Conservation (phyloP, 1,140 invertebrate species). For the Pseudomyrmex cubaensis region DNA sequence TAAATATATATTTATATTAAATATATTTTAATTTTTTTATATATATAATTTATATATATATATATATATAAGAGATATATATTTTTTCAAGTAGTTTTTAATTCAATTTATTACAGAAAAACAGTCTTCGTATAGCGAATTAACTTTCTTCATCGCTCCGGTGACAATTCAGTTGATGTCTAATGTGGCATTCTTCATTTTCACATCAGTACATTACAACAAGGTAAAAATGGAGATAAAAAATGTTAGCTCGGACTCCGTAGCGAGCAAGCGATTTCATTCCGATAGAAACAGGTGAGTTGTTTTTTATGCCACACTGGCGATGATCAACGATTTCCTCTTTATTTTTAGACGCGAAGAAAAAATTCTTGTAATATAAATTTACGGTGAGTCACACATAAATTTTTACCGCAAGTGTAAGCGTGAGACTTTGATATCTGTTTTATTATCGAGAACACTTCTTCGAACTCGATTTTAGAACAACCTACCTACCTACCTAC, state of each 20-base stretch:
- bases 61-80: neutral
- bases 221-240: slow-evolving; percentile 90
- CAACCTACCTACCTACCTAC: neutral
- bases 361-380: slow-evolving; percentile 19
- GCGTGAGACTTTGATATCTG: neutral
- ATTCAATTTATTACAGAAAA: slow-evolving; percentile 32
- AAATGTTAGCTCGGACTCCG: slow-evolving; percentile 85
- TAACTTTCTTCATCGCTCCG: slow-evolving; percentile 88
- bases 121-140: slow-evolving; percentile 59
- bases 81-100: neutral
- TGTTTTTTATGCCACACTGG: slow-evolving; percentile 1
- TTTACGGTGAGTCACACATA: neutral
- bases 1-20: too few species aligned
- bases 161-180: slow-evolving; percentile 87
- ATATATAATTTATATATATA: too few species aligned
- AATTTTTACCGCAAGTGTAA: neutral
- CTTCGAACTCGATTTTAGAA: neutral
- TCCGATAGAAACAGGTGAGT: slow-evolving; percentile 88
- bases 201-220: slow-evolving; percentile 88
- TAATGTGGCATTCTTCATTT: slow-evolving; percentile 89
- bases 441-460: neutral
- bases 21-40: too few species aligned
- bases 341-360: neutral
- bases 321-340: neutral
- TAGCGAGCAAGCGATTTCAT: slow-evolving; percentile 85